Conservation (phyloP, 2,113 vertebrate genomes). For the Ciconia maguari region DNA sequence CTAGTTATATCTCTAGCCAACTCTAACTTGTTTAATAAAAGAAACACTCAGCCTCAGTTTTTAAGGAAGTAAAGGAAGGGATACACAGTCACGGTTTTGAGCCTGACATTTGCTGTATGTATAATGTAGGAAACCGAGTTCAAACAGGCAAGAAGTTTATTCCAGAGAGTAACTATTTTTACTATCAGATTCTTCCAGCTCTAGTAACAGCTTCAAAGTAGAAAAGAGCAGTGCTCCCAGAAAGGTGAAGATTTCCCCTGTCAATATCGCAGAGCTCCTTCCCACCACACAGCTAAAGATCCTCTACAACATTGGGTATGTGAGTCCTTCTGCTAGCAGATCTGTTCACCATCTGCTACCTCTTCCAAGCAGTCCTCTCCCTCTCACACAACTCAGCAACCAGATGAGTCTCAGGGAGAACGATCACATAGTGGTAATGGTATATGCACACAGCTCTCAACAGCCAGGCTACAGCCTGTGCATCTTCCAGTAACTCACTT, state of each 20-base stretch:
- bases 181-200: not conserved
- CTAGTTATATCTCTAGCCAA: not conserved
- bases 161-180: not conserved
- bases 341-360: not conserved
- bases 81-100: not conserved
- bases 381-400: not conserved
- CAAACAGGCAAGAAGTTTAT: not conserved
- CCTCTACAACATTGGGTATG: rapidly evolving
- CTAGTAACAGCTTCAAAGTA: not conserved
- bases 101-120: not conserved
- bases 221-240: not conserved
- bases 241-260: not conserved
- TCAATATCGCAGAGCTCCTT: not conserved
- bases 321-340: not conserved
- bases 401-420: not conserved
- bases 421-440: not conserved
- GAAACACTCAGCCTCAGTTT: not conserved
- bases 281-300: not conserved
- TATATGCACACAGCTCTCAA: not conserved
- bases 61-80: not conserved
- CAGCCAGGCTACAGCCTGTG: not conserved
- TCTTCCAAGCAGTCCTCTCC: not conserved
- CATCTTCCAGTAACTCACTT: not conserved
- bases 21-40: not conserved
- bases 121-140: not conserved